Evolutionary conservation across 2,888 invertebrate species (phyloP).

Genomic region (Stomorhina lunata): DNA sequence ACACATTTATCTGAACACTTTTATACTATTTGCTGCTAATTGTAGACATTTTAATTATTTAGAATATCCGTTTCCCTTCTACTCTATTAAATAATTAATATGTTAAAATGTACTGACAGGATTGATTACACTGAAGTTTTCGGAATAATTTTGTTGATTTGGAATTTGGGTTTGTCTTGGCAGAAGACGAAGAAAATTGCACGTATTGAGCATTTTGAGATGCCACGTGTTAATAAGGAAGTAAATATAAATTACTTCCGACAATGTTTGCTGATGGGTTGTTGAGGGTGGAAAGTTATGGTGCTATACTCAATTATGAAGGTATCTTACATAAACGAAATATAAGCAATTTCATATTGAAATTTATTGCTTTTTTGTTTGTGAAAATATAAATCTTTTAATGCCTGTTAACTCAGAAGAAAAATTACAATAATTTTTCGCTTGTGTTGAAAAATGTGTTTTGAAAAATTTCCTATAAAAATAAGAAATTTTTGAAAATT

Average conservation of each 20-base stretch:
- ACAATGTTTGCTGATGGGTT: background rate
- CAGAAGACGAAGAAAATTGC: too few relatives aligned
- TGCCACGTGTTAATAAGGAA: background rate
- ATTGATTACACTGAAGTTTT: background rate
- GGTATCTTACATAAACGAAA: background rate
- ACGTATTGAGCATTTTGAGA: too few relatives aligned
- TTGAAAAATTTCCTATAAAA: too few relatives aligned
- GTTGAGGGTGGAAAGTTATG: background rate
- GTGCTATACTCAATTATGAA: background rate
- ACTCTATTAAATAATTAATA: background rate
- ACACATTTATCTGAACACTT: background rate
- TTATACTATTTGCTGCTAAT: background rate
- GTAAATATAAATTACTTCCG: constrained; percentile 2
- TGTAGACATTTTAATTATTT: background rate
- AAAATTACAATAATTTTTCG: too few relatives aligned
- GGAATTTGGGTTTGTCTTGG: background rate
- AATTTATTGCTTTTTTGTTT: too few relatives aligned
- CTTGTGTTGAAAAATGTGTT: too few relatives aligned
- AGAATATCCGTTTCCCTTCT: background rate
- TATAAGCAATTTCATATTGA: too few relatives aligned
- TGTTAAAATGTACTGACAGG: background rate
- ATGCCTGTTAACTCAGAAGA: too few relatives aligned
- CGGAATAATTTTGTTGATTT: background rate
- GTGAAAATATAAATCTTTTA: too few relatives aligned
- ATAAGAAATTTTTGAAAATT: too few relatives aligned